These are phyloP conservation scores for Thecocarcelia acutangulata DNA, from an alignment of 2,888 invertebrate species.

Conservation along the genomic window DNA sequence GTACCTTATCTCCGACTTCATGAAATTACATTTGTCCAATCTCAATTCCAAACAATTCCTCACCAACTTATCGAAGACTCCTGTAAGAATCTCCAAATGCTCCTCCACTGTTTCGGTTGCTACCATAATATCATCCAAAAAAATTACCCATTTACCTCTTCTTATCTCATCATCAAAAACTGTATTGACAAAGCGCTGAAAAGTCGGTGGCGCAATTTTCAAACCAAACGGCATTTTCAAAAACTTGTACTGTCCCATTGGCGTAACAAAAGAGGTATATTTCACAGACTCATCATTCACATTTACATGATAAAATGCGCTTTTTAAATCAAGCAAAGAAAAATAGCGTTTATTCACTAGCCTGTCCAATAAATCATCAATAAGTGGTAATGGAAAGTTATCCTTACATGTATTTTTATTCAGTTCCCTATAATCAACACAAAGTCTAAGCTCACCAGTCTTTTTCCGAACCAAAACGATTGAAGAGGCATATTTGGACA, in stretches of 20 bases:
- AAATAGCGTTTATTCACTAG: conserved; percentile 33
- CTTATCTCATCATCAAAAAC: conserved; percentile 4
- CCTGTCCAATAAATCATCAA: conserved; percentile 52
- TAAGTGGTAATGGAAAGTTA: conserved; percentile 57
- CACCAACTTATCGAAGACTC: too few relatives aligned
- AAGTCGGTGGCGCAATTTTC: conserved; percentile 51
- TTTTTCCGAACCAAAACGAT: conserved; percentile 51
- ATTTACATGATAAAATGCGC: conserved; percentile 39
- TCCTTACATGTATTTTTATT: conserved; percentile 11
- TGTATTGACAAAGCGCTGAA: conserved; percentile 23
- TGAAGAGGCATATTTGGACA: conserved; percentile 52
- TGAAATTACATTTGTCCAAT: too few relatives aligned
- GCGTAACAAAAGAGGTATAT: conserved; percentile 63
- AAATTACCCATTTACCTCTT: conserved; percentile 34
- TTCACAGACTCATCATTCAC: conserved; percentile 40
- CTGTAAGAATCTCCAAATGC: too few relatives aligned
- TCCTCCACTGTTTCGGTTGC: too few relatives aligned
- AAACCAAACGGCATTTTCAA: too few relatives aligned
- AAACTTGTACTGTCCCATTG: conserved; percentile 22
- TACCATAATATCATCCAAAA: conserved; percentile 65
- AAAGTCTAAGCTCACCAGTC: conserved; percentile 9
- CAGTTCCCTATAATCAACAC: conserved; percentile 13
- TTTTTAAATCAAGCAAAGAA: conserved; percentile 55
- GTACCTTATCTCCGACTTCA: too few relatives aligned
- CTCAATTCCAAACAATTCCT: too few relatives aligned